A percentile compares a stretch with the other conserved stretches of the same genome.
These are phyloP conservation scores for Moxostoma hubbsi DNA, from an alignment of 2,797 vertebrate genomes.

Conservation along the genomic window DNA sequence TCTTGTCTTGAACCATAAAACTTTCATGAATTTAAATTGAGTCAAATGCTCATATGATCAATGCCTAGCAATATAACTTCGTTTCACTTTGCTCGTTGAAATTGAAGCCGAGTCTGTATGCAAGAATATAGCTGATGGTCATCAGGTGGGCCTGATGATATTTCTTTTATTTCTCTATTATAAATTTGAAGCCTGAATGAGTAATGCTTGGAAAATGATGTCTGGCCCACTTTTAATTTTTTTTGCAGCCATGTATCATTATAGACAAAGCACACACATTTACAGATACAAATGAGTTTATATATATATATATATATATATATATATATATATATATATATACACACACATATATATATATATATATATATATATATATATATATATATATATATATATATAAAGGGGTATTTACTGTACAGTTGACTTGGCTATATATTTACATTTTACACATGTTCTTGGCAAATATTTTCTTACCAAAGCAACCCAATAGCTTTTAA, in stretches of 20 bases:
- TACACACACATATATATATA: not conserved
- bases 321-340: too few relatives aligned
- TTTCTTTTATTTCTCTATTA: slow-evolving; percentile 15
- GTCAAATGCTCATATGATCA: slow-evolving; percentile 26
- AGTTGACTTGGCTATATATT: not conserved
- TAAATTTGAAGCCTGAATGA: not conserved
- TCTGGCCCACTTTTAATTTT: slow-evolving; percentile 9
- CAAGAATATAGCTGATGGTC: not conserved
- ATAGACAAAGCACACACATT: not conserved
- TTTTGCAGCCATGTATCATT: not conserved
- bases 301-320: too few relatives aligned
- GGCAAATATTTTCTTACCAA: not conserved
- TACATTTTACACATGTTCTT: not conserved
- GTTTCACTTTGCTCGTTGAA: slow-evolving; percentile 5
- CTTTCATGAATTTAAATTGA: slow-evolving; percentile 15
- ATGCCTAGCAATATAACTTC: slow-evolving; percentile 11
- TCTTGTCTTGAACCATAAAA: not conserved
- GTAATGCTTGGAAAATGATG: slow-evolving; percentile 21
- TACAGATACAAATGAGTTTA: slow-evolving; percentile 8
- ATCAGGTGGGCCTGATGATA: slow-evolving; percentile 7
- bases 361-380: too few relatives aligned
- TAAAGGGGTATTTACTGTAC: not conserved
- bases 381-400: too few relatives aligned
- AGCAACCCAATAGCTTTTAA: not conserved
- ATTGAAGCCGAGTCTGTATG: not conserved